Base-by-base conservation (phyloP, 2,888 invertebrate genomes). In the Platerodrilus igneus region DNA sequence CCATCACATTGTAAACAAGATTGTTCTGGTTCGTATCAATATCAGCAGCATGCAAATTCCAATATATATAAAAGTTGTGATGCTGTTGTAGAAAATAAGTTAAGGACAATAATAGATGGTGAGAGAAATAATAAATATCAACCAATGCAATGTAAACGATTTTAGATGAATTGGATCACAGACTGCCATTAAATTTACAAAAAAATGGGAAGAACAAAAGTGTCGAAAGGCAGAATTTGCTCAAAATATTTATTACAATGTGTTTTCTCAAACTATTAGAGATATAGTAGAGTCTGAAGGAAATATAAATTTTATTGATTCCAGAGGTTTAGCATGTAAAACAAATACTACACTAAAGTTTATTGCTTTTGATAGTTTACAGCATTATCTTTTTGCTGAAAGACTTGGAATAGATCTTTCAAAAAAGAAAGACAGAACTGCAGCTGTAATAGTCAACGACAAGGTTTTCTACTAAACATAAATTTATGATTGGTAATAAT, bases 371-470 rank as follows among this genome's bases (percentile, higher is more conserved):
- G 89, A 91, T 60, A 83, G 83, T 50, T 64, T 81, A 2, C 68
- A 75, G 34, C 83, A 84, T 58, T 77, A 78, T 51, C 78, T 83
- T 56, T 85, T 89, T 59, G 83, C 86, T 0, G 80, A 85, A 58
- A 75, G 77, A 14, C 73, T 90, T 3, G 88, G 87, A 2, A 73
- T 88, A 13, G 79, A 87, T 62, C 66, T 85, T 18, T 63, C 66
- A 7, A 73, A 70, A 23, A 71, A 63, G 41, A 72, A 68, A 41
- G 78, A 83, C 55, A 78, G 74, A 66, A 83, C 83, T 18, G 76
- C 77, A 16, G 78, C 78, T 26, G 75, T 86, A 35, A 82, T 88
- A 56, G 67, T 88, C 48, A 82, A 87, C 66, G 76, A 77, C 50
- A 73, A 77, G 71, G 86, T 86, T 68, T 2, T 6, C 10, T 17